Evolutionary conservation across 2,797 vertebrate genomes (phyloP), one percentile per base, ranked within the genome.

Genomic region (Adrianichthys oophorus): DNA sequence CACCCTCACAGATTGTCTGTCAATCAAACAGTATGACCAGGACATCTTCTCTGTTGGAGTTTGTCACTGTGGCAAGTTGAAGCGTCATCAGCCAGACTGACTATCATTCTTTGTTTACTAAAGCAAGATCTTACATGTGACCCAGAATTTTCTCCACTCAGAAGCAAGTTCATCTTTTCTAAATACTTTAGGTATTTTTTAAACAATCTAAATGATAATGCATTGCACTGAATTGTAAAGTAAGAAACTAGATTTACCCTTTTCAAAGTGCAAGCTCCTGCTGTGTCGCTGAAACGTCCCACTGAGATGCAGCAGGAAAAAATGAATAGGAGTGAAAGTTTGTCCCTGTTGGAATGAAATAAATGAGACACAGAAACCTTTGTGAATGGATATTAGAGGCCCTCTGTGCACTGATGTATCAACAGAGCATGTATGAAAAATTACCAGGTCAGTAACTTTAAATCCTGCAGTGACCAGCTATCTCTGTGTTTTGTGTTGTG

Each of bases 11-110:
- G 52, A 65, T 65, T 58, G 43, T 43, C 67, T 60, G 72, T 70
- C 79, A 55, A 49, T 83, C 72, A 80, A 70, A 55, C 68, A 54
- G 37, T 43, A 29, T 16, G 58, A 18, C 49, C 52, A 2, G 57
- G 61, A 58, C 53, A 15, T 62, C 46, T 21, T 74, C 1, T 40
- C 74, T 41, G 59, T 37, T 53, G 40, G 59, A 61, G 23, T 48
- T 48, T 52, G 59, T 61, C 52, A 62, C 32, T 37, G 63, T 56
- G 63, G 48, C 47, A 58, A 41, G 62, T 48, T 32, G 46, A 50
- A 51, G 53, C 62, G 50, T 74, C 32, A 56, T 53, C 37, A 64
- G 57, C 21, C 41, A n/a, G 2, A 0, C 14, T 16, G 41, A 41
- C 49, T 56, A 40, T 59, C 48, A 51, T 1, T 55, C 46, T 15